Evolutionary conservation across 2,888 invertebrate genomes (phyloP).

Genomic region (Troides helena): DNA sequence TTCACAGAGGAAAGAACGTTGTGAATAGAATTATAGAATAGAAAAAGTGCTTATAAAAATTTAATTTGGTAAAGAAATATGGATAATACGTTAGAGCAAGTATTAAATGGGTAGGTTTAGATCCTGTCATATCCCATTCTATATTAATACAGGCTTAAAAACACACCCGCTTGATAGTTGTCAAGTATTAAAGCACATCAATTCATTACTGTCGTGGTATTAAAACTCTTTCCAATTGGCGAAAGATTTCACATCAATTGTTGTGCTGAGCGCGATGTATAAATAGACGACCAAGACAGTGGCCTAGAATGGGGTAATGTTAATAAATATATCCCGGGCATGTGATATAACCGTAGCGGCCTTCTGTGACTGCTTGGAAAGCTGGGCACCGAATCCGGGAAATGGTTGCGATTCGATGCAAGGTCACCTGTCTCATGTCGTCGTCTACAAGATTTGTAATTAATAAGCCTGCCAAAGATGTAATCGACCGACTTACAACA

Average conservation of each 20-base stretch:
- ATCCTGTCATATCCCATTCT: slow-evolving; percentile 21
- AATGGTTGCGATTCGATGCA: background rate
- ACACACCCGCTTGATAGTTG: slow-evolving; percentile 33
- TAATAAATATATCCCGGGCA: slow-evolving; percentile 46
- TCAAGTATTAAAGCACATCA: slow-evolving; percentile 53
- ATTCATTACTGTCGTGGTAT: slow-evolving; percentile 60
- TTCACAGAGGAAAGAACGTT: no score
- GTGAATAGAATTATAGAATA: no score
- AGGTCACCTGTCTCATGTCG: no score
- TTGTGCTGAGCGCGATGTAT: slow-evolving; percentile 49
- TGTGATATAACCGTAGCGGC: slow-evolving; percentile 47
- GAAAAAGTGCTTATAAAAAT: no score
- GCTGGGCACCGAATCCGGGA: slow-evolving; percentile 16
- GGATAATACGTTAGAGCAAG: no score
- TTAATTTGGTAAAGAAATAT: no score
- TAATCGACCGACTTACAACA: background rate
- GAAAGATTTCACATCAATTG: slow-evolving; percentile 60
- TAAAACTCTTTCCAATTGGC: slow-evolving; percentile 65
- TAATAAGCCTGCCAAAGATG: background rate
- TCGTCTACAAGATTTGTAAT: background rate
- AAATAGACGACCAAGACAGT: slow-evolving; percentile 60
- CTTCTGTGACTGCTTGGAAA: slow-evolving; percentile 26
- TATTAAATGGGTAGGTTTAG: no score
- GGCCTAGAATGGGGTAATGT: slow-evolving; percentile 45
- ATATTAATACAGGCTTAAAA: slow-evolving; percentile 35